Conservation (phyloP, 2,888 invertebrate species). For the Romanomermis culicivorax region DNA sequence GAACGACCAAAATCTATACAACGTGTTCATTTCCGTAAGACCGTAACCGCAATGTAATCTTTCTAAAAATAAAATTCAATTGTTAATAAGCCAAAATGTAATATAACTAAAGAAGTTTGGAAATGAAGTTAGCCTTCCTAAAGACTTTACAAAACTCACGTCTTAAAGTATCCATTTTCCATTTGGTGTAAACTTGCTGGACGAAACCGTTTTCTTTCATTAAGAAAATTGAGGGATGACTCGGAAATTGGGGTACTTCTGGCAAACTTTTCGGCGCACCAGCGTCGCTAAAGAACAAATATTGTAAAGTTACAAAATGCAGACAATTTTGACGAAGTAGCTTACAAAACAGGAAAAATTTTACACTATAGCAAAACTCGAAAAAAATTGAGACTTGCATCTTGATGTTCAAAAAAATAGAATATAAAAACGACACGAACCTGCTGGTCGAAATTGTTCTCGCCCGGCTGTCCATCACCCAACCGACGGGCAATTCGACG, state of each 20-base stretch:
- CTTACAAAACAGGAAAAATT: no score
- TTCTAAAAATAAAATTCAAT: conserved; percentile 40
- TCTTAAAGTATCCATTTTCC: no score
- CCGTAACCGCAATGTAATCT: conserved; percentile 77
- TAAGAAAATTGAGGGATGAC: conserved; percentile 84
- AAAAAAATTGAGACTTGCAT: no score
- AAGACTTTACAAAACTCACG: no score
- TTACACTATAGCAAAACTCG: no score
- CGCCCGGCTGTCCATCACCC: conserved; percentile 53
- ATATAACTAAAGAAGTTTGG: conserved; percentile 7
- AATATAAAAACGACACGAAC: no score
- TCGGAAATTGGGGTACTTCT: conserved; percentile 47
- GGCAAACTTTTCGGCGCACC: conserved; percentile 45
- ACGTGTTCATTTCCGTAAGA: conserved; percentile 95
- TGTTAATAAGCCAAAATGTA: not conserved
- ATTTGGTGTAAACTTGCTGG: conserved; percentile 89
- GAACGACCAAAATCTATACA: conserved; percentile 99
- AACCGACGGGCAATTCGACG: conserved; percentile 73
- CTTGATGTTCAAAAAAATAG: no score
- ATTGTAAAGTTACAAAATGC: no score
- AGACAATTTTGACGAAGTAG: no score
- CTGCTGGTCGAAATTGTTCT: no score
- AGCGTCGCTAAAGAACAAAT: conserved; percentile 2
- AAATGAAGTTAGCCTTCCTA: not conserved
- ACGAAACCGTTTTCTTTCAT: conserved; percentile 90